Evolutionary conservation across 2,797 vertebrate genomes (phyloP), one percentile per base, ranked within the genome.

Genomic region (Lacerta agilis): DNA sequence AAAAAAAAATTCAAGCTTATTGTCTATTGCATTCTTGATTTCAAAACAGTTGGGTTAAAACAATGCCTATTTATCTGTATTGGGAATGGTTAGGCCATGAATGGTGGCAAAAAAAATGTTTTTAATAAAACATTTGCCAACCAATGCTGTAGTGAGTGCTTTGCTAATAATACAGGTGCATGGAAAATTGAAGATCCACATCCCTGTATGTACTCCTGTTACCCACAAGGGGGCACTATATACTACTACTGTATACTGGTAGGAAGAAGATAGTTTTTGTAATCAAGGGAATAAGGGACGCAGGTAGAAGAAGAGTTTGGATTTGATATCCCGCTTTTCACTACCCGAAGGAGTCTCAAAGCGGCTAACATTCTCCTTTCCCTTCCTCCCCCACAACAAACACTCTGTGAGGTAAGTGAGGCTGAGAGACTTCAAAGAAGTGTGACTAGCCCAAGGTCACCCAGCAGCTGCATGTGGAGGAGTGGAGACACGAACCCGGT

Each of bases 141-240:
- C 13, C 73, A 49, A 2, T 61, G 17, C 58, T 61, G 58, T 23
- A 29, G 38, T 78, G n/a, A 69, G 13, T 49, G n/a, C n/a, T 82
- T 9, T 76, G 20, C 5, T 36, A 27, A n/a, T 36, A 27, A n/a
- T 81, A 43, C 10, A 41, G 36, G 72, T 18, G 33, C 71, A 81
- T 49, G 64, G 25, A 8, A 66, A 49, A 38, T 10, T 1, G 8
- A 49, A 49, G 72, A 75, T 33, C 8, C 33, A 10, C 20, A 33
- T 61, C 45, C 69, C 18, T 8, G 3, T 15, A 36, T 85, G 49
- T 58, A 29, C 29, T 77, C 8, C 61, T 82, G 20, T 43, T 36
- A 49, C 18, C 86, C 78, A 85, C 49, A 77, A 90, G 72, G 8
- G 85, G 89, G 82, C 89, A 87, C 43, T 76, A 20, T 33, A 38